Evolutionary conservation across 2,113 vertebrate genomes (phyloP).

Genomic region (Ancistrus triradiatus): DNA sequence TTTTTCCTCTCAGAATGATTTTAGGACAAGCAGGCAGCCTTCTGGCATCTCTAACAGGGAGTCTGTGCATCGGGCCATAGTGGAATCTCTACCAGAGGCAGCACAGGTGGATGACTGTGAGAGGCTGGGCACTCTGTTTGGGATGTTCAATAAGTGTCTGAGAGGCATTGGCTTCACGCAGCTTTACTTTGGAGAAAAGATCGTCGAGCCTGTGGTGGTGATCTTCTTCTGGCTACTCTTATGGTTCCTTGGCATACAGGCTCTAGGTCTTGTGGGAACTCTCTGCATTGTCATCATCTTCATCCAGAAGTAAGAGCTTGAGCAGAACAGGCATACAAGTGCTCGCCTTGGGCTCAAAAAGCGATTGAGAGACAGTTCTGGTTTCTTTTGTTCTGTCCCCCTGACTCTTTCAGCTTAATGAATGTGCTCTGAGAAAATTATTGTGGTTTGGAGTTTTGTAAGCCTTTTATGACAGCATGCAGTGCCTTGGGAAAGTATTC

Average conservation of each 20-base stretch:
- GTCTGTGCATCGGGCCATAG: constrained; percentile 21
- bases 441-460: constrained; percentile 4
- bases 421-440: constrained; percentile 17
- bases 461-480: constrained; percentile 11
- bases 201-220: constrained; percentile 89
- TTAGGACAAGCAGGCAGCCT: constrained; percentile 10
- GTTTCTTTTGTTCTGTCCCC: constrained; percentile 5
- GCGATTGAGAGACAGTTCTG: background rate
- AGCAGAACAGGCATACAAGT: background rate
- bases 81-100: constrained; percentile 39
- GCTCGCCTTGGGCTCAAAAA: background rate
- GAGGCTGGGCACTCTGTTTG: constrained; percentile 92
- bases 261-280: constrained; percentile 88
- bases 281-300: constrained; percentile 96
- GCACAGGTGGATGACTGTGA: constrained; percentile 81
- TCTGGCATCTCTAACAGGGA: background rate
- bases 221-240: constrained; percentile 91
- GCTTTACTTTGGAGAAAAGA: constrained; percentile 93
- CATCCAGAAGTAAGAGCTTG: constrained; percentile 78
- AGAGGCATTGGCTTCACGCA: constrained; percentile 82
- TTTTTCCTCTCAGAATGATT: constrained; percentile 30
- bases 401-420: background rate
- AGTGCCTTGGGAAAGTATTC: constrained; percentile 16
- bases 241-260: constrained; percentile 93
- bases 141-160: constrained; percentile 91